Evolutionary conservation across 2,113 vertebrate genomes (phyloP).

Genomic region (Boulengeromyrus knoepffleri): DNA sequence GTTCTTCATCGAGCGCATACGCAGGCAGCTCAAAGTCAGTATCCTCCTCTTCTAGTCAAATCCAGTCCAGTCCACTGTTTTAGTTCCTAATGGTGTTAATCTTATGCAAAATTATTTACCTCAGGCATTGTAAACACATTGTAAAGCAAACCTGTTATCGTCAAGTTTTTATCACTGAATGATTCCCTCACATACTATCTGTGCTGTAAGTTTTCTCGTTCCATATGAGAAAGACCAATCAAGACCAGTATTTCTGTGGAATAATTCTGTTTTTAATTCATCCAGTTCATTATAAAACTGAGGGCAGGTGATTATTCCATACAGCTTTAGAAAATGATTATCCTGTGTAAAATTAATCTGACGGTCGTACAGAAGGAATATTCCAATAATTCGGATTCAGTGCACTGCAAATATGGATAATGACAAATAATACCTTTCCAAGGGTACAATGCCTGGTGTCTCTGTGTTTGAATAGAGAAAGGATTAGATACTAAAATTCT

Average conservation of each 20-base stretch:
- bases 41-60: too few species aligned
- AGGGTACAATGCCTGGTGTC: not conserved
- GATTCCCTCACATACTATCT: not conserved
- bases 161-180: not conserved
- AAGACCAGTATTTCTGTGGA: not conserved
- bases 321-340: not conserved
- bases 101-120: not conserved
- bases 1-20: conserved; percentile 71
- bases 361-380: not conserved
- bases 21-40: conserved; percentile 64
- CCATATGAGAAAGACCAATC: not conserved
- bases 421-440: not conserved
- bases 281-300: not conserved
- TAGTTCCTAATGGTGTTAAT: not conserved
- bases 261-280: not conserved
- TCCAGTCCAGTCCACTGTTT: not conserved
- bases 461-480: not conserved
- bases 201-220: not conserved
- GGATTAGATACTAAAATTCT: not conserved
- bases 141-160: not conserved
- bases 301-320: not conserved
- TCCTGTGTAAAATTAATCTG: not conserved
- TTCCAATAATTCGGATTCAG: not conserved
- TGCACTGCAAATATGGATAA: not conserved
- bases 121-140: not conserved